phyloP scores from a whole-genome alignment of 53 echinoderm and acorn worm genomes.

The Luidia sarsii region DNA sequence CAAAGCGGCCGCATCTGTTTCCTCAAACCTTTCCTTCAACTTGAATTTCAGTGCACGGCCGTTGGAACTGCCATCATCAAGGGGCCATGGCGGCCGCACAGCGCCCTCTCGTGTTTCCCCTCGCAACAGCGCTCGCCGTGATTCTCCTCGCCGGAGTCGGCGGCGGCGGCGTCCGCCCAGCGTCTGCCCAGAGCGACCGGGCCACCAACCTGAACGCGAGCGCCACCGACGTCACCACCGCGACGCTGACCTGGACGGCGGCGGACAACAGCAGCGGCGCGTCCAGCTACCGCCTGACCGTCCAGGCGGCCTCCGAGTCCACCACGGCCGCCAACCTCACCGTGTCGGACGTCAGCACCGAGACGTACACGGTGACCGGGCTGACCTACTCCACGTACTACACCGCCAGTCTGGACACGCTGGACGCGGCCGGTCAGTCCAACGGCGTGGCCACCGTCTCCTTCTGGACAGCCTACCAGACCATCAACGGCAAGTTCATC shows the following conservation, averaged over 20 bases:
- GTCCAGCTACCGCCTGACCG: slow-evolving; percentile 26
- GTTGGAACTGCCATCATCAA: not conserved
- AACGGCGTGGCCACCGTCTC: slow-evolving; percentile 1
- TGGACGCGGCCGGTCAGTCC: not conserved
- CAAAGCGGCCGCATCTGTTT: too few relatives aligned
- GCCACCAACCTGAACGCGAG: slow-evolving; percentile 35
- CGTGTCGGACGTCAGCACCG: slow-evolving; percentile 31
- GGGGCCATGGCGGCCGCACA: not conserved
- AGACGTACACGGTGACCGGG: slow-evolving; percentile 15
- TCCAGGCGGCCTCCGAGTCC: slow-evolving; percentile 1
- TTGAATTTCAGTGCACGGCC: too few relatives aligned
- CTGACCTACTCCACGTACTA: slow-evolving; percentile 59
- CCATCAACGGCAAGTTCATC: slow-evolving; percentile 36
- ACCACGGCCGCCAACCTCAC: slow-evolving; percentile 33
- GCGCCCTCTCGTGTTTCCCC: not conserved
- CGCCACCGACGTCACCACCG: not conserved
- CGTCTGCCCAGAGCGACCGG: slow-evolving; percentile 12
- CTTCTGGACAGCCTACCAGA: slow-evolving; percentile 52
- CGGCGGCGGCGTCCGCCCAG: not conserved
- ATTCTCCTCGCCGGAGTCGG: too few relatives aligned
- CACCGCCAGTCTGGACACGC: slow-evolving; percentile 52
- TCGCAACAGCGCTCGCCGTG: too few relatives aligned
- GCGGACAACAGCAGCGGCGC: slow-evolving; percentile 26
- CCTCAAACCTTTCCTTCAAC: too few relatives aligned
- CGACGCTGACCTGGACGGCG: slow-evolving; percentile 36